Evolutionary conservation across 2,888 invertebrate genomes (phyloP), one percentile per base, ranked within the genome.

Genomic region (Leptopterna dolabrata): DNA sequence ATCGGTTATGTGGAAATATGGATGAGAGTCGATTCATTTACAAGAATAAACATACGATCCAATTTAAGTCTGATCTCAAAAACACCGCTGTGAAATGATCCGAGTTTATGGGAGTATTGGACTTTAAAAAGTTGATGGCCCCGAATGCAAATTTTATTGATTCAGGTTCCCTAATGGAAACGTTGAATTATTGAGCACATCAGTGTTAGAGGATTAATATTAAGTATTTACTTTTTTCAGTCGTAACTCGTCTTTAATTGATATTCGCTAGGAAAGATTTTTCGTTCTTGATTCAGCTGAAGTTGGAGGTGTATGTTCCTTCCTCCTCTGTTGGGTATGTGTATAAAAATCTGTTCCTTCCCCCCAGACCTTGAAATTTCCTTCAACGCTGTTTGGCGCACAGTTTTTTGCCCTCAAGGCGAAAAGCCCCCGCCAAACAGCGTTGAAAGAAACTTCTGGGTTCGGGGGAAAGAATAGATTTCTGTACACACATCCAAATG

Each of bases 111-210:
- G 71, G 71, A 14, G 14, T 29, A 36, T 36, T n/a, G 71, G 29
- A 36, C 29, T n/a, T 29, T 71, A 16, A 71, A 29, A 71, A 30
- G 71, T 27, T 71, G 71, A 71, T 71, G 29, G 71, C 71, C 71
- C 6, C 29, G 71, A 71, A 71, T 71, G 71, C 71, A 71, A 71
- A 71, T 71, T 71, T 71, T 71, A 71, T 71, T 71, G 71, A 71
- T 71, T 71, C 71, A 71, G 29, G 29, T n/a, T 29, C 71, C 29
- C 71, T 4, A 27, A 14, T 29, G 29, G 14, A 36, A 71, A 27
- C 55, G 19, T 55, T 71, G 29, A 71, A 27, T 71, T 27, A 71
- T 30, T 24, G 63, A 24, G 24, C 63, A 63, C 63, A 63, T 63
- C 63, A 63, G 63, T 16, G 63, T 9, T 16, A 16, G 63, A 63